These are phyloP conservation scores for Ceriagrion tenellum DNA, from an alignment of 2,888 invertebrate genomes.

Conservation along the genomic window DNA sequence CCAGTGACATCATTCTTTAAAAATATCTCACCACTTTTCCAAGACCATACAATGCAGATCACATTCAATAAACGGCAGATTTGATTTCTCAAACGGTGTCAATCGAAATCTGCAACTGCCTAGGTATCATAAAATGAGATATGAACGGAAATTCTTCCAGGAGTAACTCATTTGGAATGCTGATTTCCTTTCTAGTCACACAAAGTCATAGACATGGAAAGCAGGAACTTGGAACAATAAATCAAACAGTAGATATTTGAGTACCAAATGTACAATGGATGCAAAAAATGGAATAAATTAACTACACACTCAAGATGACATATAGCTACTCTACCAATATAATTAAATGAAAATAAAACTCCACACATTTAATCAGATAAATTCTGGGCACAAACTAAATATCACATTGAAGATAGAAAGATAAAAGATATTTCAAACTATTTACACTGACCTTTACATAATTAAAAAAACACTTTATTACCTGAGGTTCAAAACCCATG, in stretches of 20 bases:
- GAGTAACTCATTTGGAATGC: not conserved
- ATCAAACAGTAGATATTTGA: not conserved
- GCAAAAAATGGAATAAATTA: not conserved
- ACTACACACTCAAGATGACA: too few relatives aligned
- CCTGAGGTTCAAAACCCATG: constrained; percentile 99
- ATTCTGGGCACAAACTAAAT: constrained; percentile 54
- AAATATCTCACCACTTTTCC: not conserved
- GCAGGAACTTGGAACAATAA: not conserved
- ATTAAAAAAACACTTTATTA: constrained; percentile 73
- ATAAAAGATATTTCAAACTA: not conserved
- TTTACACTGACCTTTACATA: not conserved
- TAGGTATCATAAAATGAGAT: not conserved
- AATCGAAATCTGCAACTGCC: not conserved
- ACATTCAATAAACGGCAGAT: not conserved
- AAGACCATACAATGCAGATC: not conserved
- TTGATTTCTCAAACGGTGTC: not conserved
- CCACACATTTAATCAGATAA: constrained; percentile 50
- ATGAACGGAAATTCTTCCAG: not conserved
- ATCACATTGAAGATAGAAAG: not conserved
- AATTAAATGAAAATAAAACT: not conserved
- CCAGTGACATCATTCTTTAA: not conserved
- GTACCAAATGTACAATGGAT: not conserved
- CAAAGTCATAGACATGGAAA: not conserved
- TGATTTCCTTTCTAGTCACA: not conserved
- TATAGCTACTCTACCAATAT: not conserved